These are phyloP conservation scores for Mesitornis unicolor DNA, from an alignment of 2,113 vertebrate genomes.

Conservation along the genomic window DNA sequence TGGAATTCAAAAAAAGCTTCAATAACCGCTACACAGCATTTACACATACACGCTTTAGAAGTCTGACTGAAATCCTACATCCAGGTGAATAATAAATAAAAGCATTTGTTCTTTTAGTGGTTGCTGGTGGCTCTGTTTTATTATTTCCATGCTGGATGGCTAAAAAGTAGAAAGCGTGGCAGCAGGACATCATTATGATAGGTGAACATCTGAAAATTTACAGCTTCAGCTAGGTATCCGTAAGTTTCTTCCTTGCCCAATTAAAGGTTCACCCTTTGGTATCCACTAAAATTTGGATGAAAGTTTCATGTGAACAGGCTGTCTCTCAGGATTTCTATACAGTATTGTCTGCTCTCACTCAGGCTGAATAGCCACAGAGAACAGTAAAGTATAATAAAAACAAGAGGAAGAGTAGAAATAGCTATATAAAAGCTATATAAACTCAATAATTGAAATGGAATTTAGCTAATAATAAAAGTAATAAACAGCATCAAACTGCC, in stretches of 20 bases:
- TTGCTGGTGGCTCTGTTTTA: slow-evolving; percentile 24
- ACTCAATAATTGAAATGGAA: neutral
- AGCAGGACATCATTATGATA: slow-evolving; percentile 33
- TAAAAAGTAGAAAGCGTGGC: neutral
- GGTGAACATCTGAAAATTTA: slow-evolving; percentile 4
- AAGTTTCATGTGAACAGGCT: neutral
- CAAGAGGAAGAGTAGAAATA: neutral
- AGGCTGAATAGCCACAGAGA: neutral
- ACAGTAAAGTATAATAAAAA: neutral
- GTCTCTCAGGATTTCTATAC: neutral
- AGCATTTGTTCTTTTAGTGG: slow-evolving; percentile 41
- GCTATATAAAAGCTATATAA: neutral
- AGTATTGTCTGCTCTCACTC: neutral
- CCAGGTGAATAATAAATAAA: slow-evolving; percentile 59
- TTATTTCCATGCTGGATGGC: neutral
- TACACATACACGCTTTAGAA: slow-evolving; percentile 1
- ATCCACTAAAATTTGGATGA: slow-evolving; percentile 30
- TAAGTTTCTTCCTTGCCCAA: slow-evolving; percentile 4
- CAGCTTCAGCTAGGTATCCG: neutral
- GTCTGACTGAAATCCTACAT: slow-evolving; percentile 6
- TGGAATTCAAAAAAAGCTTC: neutral
- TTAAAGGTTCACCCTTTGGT: slow-evolving; percentile 23
- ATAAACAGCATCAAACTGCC: neutral
- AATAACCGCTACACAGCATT: neutral
- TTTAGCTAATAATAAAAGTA: neutral